Conservation (phyloP, 2,888 invertebrate genomes). For the Drosophila buzzatii region DNA sequence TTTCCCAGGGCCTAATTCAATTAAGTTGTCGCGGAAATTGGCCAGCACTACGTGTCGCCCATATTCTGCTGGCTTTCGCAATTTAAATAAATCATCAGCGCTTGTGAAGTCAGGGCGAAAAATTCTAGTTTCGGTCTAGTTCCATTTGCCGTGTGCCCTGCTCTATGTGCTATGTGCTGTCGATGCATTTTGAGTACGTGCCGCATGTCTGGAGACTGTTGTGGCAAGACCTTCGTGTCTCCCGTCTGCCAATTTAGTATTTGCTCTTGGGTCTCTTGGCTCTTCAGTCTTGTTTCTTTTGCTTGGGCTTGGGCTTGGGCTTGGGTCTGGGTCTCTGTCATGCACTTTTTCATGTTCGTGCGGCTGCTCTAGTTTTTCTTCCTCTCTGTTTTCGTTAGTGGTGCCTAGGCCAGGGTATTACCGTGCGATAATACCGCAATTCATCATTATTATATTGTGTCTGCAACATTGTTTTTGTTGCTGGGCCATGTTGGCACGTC, state of each 20-base stretch:
- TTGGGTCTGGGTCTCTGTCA: constrained; percentile 18
- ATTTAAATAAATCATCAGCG: constrained; percentile 83
- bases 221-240: constrained; percentile 23
- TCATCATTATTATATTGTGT: constrained; percentile 81
- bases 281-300: constrained; percentile 5
- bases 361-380: constrained; percentile 68
- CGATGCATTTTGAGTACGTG: constrained; percentile 73
- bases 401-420: constrained; percentile 65
- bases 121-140: constrained; percentile 32
- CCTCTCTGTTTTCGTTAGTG: constrained; percentile 25
- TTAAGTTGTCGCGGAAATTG: constrained; percentile 75
- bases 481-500: constrained; percentile 47
- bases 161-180: constrained; percentile 35
- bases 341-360: constrained; percentile 74
- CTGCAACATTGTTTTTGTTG: constrained; percentile 34
- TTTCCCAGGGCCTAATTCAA: constrained; percentile 68
- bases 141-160: constrained; percentile 22
- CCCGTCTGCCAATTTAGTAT: constrained; percentile 67
- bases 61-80: constrained; percentile 62
- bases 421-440: constrained; percentile 81
- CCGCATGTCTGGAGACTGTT: constrained; percentile 37
- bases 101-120: constrained; percentile 20
- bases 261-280: constrained; percentile 55
- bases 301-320: constrained; percentile 7
- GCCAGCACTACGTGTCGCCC: constrained; percentile 61